phyloP scores from a whole-genome alignment of 2,888 invertebrate species.

The Protonemura montana region DNA sequence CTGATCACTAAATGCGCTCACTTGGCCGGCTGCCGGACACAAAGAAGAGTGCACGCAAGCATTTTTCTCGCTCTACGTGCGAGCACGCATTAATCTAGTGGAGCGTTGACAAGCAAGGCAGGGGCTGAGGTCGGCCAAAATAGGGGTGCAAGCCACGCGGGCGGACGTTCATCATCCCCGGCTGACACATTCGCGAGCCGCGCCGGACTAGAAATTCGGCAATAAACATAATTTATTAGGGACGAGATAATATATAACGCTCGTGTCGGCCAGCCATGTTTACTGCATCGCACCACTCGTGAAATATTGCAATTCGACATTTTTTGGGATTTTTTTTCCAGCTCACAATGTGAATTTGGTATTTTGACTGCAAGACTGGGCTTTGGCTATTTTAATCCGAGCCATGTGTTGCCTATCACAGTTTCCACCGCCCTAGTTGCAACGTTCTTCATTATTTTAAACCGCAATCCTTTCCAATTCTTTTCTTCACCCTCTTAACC shows the following conservation, averaged over 20 bases:
- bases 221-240: slow-evolving; percentile 47
- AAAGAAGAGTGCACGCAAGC: no score
- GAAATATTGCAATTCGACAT: slow-evolving; percentile 43
- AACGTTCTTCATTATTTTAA: no score
- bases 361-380: not conserved
- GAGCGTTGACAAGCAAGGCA: not conserved
- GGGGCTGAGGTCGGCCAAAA: not conserved
- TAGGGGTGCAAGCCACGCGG: not conserved
- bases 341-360: not conserved
- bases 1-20: no score
- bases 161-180: slow-evolving; percentile 43
- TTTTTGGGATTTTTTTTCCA: not conserved
- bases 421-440: no score
- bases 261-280: slow-evolving; percentile 9
- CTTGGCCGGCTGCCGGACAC: no score
- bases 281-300: slow-evolving; percentile 10
- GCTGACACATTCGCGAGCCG: slow-evolving; percentile 40
- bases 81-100: no score
- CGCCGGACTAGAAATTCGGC: slow-evolving; percentile 44
- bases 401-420: no score
- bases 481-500: no score
- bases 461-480: no score
- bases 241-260: slow-evolving; percentile 35
- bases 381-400: not conserved
- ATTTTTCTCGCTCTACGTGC: no score